Evolutionary conservation across 2,888 invertebrate species (phyloP), one percentile per base, ranked within the genome.

Genomic region (Mythimna impura): DNA sequence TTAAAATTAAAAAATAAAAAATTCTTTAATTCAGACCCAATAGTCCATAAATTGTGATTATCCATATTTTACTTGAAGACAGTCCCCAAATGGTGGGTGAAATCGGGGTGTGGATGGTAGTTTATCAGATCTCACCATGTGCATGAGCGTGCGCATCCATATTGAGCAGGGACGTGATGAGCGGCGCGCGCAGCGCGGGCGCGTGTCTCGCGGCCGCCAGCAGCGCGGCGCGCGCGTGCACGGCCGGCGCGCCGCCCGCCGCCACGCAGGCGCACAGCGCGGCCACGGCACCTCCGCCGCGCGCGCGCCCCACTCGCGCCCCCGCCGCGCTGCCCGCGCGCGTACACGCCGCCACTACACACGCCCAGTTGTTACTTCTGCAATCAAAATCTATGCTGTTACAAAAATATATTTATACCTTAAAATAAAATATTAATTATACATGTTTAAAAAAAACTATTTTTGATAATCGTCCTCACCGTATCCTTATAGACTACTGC

Each of bases 331-430:
- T 89, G 73, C 71, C 91, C 75, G 63, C 94, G 66, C 97, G 97
- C 80, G 98, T 97, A 89, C 98, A 98, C 88, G 98, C 98, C 83
- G 98, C 97, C 60, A 99, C 95, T 79, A 99, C 97, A 79, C 98
- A 96, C 81, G 99, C 96, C 99, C 99, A 99, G 78, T 98, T 98
- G 90, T 98, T 97, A 91, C 98, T 86, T 0, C 86, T 98, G 88
- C 1, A 12, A 50, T 1, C 30, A 1, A n/a, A 6, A 4, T 6
- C 22, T 12, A 54, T 6, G 17, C 17, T 47, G 17, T 47, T 20
- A 47, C 47, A 47, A 47, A 47, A 20, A 47, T 17, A 47, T 7
- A 20, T n/a, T n/a, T 7, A 6, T 14, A 17, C 12, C 43, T 43
- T 43, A 5, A 14, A 43, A 4, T 43, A 12, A 43, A 5, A 43